Base-by-base conservation (phyloP, 2,888 invertebrate species). In the Busseola fusca region DNA sequence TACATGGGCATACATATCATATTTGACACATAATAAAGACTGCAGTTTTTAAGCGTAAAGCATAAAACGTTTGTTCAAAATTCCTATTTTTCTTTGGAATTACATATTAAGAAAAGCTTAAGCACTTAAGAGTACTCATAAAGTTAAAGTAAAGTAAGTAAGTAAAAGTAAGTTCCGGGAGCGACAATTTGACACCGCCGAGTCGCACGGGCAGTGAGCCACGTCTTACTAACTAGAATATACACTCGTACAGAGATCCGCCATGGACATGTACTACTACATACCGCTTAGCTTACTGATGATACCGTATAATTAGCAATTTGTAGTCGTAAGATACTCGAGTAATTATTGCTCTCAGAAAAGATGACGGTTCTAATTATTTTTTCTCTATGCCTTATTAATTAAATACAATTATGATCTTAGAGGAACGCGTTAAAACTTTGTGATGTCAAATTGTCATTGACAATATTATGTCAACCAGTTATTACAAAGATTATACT, bases 11-110 rank as follows among this genome's bases (percentile, higher is more conserved):
- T 88, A 90, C 79, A 87, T 87, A 90, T 85, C 76, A 87, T 86
- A 90, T 84, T 73, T 72, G 75, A 80, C 73, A 83, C 86, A 76
- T 90, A 90, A 86, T 73, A 88, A 85, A 85, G 83, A 82, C 81
- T 85, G 86, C 84, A 78, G 83, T 84, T 85, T 84, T 87, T 74
- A 87, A 83, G 84, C 88, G 88, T 90, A 90, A 86, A 83, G 86
- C 89, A 91, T 90, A 91, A 87, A 86, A 86, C 91, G 90, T 91
- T 93, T 93, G 93, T 94, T 94, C 94, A 93, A 94, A 93, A 93
- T 93, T 92, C 93, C 93, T 89, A 88, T 88, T 87, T 82, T 85
- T 92, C 91, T 91, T 92, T 91, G 92, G 91, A 88, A 88, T 89
- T 87, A 84, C 80, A 87, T 65, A 72, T 69, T 76, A 42, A 81